Conservation (phyloP, 2,888 invertebrate species). For the Plagodis pulveraria region DNA sequence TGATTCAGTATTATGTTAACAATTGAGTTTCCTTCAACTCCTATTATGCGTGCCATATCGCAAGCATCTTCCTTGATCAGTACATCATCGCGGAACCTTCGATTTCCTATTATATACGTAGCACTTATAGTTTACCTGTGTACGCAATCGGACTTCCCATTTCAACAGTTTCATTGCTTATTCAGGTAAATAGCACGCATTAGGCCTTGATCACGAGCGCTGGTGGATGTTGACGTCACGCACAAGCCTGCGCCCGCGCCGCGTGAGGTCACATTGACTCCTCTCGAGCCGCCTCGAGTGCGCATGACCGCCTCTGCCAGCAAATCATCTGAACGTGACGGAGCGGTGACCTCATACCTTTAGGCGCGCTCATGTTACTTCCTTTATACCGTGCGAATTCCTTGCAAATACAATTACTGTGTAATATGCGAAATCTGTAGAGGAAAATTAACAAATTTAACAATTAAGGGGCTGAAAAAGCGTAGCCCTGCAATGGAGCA, state of each 20-base stretch:
- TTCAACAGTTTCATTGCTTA: constrained; percentile 21
- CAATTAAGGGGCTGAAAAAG: too few relatives aligned
- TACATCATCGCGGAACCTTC: constrained; percentile 15
- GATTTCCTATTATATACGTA: constrained; percentile 9
- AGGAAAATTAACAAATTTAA: too few relatives aligned
- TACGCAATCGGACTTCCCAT: constrained; percentile 26
- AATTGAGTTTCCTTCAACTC: not conserved
- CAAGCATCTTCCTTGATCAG: constrained; percentile 2
- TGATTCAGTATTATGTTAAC: too few relatives aligned
- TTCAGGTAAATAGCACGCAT: constrained; percentile 8
- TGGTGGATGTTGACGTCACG: constrained; percentile 31
- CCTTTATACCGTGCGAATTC: constrained; percentile 8
- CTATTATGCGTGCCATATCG: not conserved
- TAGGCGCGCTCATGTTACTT: constrained; percentile 16
- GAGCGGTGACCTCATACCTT: constrained; percentile 39
- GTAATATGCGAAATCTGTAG: too few relatives aligned
- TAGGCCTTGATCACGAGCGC: constrained; percentile 18
- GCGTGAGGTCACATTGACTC: constrained; percentile 37
- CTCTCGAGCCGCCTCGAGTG: not conserved
- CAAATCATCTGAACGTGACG: constrained; percentile 40
- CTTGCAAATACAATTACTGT: not conserved
- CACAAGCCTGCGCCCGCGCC: constrained; percentile 23
- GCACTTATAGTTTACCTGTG: constrained; percentile 1
- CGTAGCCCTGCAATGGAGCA: too few relatives aligned
- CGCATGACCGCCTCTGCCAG: constrained; percentile 18